phyloP scores from a whole-genome alignment of 2,113 vertebrate species.

The Oncorhynchus nerka region DNA sequence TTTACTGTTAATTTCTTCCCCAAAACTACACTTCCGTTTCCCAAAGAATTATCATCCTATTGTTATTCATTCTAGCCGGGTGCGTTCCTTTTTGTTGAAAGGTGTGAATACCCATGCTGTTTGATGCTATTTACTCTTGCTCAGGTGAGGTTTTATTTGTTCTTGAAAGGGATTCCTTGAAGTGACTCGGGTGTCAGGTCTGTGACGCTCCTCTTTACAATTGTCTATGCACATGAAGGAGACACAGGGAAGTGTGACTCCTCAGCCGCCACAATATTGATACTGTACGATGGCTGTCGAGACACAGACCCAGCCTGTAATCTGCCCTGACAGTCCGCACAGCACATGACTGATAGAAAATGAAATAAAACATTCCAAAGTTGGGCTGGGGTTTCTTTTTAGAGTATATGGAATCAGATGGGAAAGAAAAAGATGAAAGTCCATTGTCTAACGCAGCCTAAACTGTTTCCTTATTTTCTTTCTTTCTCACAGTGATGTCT shows the following conservation, averaged over 20 bases:
- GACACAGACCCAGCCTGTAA: constrained; percentile 67
- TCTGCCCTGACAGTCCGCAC: constrained; percentile 72
- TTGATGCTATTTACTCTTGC: constrained; percentile 76
- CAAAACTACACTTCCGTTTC: constrained; percentile 32
- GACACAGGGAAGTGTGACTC: constrained; percentile 73
- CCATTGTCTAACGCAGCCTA: constrained; percentile 26
- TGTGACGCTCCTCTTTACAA: constrained; percentile 74
- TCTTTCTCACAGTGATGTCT: constrained; percentile 40
- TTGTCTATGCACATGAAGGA: constrained; percentile 74
- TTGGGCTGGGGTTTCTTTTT: not conserved
- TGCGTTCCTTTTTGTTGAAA: constrained; percentile 51
- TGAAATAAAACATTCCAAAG: constrained; percentile 45
- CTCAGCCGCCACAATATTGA: constrained; percentile 78
- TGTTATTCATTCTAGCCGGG: constrained; percentile 45
- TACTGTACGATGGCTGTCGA: constrained; percentile 77
- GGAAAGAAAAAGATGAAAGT: constrained; percentile 20
- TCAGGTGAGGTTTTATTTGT: constrained; percentile 73
- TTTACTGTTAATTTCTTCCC: constrained; percentile 17
- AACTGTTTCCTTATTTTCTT: constrained; percentile 13
- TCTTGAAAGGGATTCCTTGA: constrained; percentile 81
- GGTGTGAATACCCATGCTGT: constrained; percentile 65
- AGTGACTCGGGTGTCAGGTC: constrained; percentile 79
- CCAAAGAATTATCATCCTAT: constrained; percentile 5
- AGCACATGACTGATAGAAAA: constrained; percentile 69
- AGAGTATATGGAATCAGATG: constrained; percentile 25